Evolutionary conservation across 2,113 vertebrate genomes (phyloP).

Genomic region (Saguinus imperator): DNA sequence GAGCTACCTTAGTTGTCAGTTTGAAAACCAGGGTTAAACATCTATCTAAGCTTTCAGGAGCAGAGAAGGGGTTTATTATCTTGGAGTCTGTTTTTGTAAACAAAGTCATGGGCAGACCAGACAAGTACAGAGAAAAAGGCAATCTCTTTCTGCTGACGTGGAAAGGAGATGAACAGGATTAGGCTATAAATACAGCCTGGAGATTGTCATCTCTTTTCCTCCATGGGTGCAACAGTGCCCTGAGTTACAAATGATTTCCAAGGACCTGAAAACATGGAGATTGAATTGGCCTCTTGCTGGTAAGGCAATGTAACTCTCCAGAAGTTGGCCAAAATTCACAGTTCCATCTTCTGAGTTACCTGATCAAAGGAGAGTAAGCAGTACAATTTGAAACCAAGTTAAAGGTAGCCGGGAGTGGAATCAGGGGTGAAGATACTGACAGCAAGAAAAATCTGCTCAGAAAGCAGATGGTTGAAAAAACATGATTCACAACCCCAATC

Average conservation of each 20-base stretch:
- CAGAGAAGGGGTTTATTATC: conserved; percentile 21
- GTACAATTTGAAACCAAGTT: not conserved
- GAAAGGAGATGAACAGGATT: conserved; percentile 24
- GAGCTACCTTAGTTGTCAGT: not conserved
- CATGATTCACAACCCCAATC: not conserved
- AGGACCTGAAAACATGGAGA: conserved; percentile 19
- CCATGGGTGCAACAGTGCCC: not conserved
- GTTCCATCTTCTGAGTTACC: conserved; percentile 28
- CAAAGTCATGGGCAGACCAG: conserved; percentile 21
- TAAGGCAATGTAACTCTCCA: not conserved
- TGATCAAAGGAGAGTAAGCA: not conserved
- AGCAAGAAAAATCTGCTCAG: not conserved
- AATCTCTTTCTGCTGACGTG: conserved; percentile 28
- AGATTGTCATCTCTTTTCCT: conserved; percentile 41
- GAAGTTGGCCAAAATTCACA: not conserved
- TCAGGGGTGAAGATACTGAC: not conserved
- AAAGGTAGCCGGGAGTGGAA: not conserved
- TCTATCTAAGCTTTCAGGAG: not conserved
- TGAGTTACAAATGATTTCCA: conserved; percentile 16
- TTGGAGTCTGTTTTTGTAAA: conserved; percentile 35
- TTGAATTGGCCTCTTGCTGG: conserved; percentile 28
- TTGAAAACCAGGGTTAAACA: not conserved
- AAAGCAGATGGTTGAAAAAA: not conserved
- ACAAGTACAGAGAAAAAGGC: not conserved
- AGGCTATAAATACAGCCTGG: conserved; percentile 20